Evolutionary conservation across 2,797 vertebrate species (phyloP).

Genomic region (Halcyon badia): DNA sequence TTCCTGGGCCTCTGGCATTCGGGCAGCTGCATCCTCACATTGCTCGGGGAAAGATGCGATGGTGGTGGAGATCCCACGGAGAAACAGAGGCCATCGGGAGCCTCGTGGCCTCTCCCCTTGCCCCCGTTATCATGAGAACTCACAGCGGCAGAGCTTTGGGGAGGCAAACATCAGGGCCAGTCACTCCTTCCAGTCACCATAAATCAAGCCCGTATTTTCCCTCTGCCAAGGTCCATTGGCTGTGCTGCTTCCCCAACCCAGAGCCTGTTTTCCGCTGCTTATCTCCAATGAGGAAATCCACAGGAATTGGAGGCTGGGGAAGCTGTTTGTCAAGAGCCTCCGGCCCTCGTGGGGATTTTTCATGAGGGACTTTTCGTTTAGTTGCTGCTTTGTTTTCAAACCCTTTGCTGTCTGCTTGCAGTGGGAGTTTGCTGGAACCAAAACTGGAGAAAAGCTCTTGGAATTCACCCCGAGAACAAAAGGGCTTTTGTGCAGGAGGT

Average conservation of each 20-base stretch:
- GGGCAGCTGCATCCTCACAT: accelerated
- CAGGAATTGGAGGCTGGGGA: not conserved
- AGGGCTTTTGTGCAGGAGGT: conserved; percentile 53
- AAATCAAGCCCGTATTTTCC: not conserved
- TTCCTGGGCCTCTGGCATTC: not conserved
- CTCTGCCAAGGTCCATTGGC: not conserved
- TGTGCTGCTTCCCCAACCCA: not conserved
- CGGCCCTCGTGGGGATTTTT: not conserved
- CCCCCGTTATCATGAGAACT: not conserved
- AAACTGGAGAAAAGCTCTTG: conserved; percentile 56
- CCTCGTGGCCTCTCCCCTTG: not conserved
- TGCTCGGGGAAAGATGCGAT: not conserved
- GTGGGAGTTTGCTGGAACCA: conserved; percentile 51
- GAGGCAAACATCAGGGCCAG: not conserved
- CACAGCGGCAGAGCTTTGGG: not conserved
- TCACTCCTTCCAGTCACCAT: not conserved
- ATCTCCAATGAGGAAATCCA: conserved; percentile 51
- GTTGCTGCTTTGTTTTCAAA: conserved; percentile 37
- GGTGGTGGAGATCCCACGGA: accelerated
- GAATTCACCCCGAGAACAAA: conserved; percentile 54
- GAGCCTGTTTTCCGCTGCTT: not conserved
- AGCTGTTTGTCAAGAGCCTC: conserved; percentile 12
- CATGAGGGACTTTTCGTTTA: not conserved
- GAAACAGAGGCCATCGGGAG: not conserved
- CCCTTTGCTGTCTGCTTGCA: conserved; percentile 13